phyloP scores from a whole-genome alignment of 2,797 vertebrate genomes.

The Varecia variegata region DNA sequence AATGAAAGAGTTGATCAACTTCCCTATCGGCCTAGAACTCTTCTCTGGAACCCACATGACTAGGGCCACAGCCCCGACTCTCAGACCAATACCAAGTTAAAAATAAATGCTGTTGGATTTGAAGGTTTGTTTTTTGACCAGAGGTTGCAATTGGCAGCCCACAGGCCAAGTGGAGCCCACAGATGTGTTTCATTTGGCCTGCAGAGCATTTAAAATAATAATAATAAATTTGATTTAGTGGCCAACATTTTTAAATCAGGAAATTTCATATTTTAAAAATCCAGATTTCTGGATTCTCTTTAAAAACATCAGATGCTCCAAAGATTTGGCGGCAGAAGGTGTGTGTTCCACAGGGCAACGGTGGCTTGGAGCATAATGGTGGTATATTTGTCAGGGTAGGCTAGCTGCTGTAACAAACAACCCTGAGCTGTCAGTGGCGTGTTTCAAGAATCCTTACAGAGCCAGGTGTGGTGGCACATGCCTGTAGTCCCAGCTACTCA shows the following conservation, averaged over 20 bases:
- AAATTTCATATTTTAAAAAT: constrained; percentile 42
- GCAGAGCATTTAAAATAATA: constrained; percentile 23
- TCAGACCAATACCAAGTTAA: background rate
- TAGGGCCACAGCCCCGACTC: background rate
- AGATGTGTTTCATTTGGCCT: constrained; percentile 44
- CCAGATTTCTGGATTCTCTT: constrained; percentile 21
- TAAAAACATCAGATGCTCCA: background rate
- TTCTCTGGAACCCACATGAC: background rate
- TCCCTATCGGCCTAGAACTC: background rate
- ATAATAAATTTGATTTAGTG: constrained; percentile 3
- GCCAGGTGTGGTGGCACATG: background rate
- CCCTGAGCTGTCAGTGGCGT: background rate
- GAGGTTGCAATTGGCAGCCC: background rate
- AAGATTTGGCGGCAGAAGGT: background rate
- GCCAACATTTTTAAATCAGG: constrained; percentile 54
- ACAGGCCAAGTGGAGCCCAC: background rate
- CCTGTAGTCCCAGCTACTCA: background rate
- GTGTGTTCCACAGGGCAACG: background rate
- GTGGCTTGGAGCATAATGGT: background rate
- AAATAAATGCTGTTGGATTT: background rate
- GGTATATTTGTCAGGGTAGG: background rate
- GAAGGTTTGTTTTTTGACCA: background rate
- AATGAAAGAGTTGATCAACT: background rate
- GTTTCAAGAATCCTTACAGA: background rate
- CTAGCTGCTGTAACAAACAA: background rate